Evolutionary conservation across 2,888 invertebrate species (phyloP).

Genomic region (Ryuthela nishihirai): DNA sequence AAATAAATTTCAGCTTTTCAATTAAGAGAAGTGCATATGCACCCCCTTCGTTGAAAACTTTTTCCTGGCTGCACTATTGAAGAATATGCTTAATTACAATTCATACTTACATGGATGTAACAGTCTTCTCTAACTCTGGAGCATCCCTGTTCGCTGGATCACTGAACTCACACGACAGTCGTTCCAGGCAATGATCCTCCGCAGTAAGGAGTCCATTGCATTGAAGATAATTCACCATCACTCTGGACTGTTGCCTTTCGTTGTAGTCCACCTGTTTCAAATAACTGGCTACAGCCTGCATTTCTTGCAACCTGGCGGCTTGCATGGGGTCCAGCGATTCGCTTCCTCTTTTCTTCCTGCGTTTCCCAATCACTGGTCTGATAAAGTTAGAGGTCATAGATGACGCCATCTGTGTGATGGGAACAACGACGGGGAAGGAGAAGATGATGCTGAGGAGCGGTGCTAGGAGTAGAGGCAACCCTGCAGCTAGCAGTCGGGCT

Average conservation of each 20-base stretch:
- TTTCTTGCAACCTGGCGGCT: constrained; percentile 8
- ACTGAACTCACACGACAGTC: constrained; percentile 42
- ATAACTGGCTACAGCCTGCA: constrained; percentile 23
- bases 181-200: constrained; percentile 42
- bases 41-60: too few species aligned
- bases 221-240: constrained; percentile 43
- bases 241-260: constrained; percentile 36
- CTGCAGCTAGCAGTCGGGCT: constrained; percentile 27
- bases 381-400: not conserved
- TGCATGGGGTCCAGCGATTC: not conserved
- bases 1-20: too few species aligned
- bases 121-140: constrained; percentile 39
- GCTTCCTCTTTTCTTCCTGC: not conserved
- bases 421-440: constrained; percentile 30
- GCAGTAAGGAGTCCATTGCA: constrained; percentile 41
- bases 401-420: constrained; percentile 17
- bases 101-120: constrained; percentile 42
- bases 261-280: constrained; percentile 39
- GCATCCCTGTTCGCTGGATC: constrained; percentile 37
- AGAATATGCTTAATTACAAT: not conserved
- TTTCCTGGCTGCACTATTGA: too few species aligned
- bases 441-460: constrained; percentile 35
- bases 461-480: constrained; percentile 30
- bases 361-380: not conserved
- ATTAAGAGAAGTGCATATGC: too few species aligned